A percentile compares a stretch with the other conserved stretches of the same genome.
Evolutionary conservation across 2,888 invertebrate species (phyloP).

Genomic region (Pocota personata): DNA sequence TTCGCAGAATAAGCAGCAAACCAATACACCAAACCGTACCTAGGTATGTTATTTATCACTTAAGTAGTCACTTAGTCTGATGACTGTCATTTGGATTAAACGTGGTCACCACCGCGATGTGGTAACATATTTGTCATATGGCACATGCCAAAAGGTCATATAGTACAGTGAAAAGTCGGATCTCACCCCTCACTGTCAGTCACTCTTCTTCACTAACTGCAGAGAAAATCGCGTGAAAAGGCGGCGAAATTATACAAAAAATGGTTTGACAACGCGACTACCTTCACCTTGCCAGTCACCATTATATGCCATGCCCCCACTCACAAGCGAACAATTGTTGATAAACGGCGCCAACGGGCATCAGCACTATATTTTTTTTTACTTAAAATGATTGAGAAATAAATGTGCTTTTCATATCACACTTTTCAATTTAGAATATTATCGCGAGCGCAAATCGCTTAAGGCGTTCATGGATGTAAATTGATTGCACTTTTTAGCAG

Average conservation of each 20-base stretch:
- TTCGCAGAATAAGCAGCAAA: background rate
- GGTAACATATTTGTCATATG: constrained; percentile 1
- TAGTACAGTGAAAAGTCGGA: background rate
- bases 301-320: constrained; percentile 29
- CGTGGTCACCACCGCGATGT: background rate
- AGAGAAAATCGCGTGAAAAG: constrained; percentile 32
- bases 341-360: constrained; percentile 54
- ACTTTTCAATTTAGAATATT: constrained; percentile 67
- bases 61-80: background rate
- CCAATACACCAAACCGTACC: background rate
- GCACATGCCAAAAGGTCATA: constrained; percentile 18
- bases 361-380: background rate
- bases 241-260: background rate
- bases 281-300: constrained; percentile 48
- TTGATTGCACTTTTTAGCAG: constrained; percentile 62
- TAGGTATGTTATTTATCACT: background rate
- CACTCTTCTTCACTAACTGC: constrained; percentile 21
- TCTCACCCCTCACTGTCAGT: background rate
- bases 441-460: constrained; percentile 53
- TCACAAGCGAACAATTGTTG: constrained; percentile 35
- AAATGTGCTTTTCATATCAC: constrained; percentile 47
- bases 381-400: constrained; percentile 1
- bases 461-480: constrained; percentile 41
- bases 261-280: constrained; percentile 33
- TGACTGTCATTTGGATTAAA: constrained; percentile 1